A percentile compares a stretch with the other conserved stretches of the same genome.
Conservation (phyloP, 2,888 invertebrate genomes). For the Celastrina argiolus region DNA sequence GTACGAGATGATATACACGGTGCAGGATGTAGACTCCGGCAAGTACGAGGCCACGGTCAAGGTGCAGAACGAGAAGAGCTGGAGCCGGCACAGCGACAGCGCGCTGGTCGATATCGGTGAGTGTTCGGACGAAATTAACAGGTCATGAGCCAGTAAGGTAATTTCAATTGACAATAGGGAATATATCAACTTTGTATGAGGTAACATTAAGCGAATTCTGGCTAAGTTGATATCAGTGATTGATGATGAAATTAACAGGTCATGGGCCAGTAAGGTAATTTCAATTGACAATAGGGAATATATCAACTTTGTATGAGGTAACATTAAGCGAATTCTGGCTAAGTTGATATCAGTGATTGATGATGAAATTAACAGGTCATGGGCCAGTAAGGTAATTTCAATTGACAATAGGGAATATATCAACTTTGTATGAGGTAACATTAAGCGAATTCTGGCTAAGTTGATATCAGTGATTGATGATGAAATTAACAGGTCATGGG, state of each 20-base stretch:
- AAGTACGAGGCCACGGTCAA: conserved; percentile 53
- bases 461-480: conserved; percentile 51
- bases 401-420: too few relatives aligned
- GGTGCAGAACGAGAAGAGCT: conserved; percentile 54
- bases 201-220: too few relatives aligned
- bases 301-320: too few relatives aligned
- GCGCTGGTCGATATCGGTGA: conserved; percentile 51
- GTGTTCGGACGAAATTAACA: conserved; percentile 23
- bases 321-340: too few relatives aligned
- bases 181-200: too few relatives aligned
- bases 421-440: too few relatives aligned
- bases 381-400: neutral
- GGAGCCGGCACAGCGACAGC: conserved; percentile 47
- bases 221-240: conserved; percentile 58
- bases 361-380: neutral
- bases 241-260: neutral
- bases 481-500: neutral
- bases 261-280: neutral
- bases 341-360: conserved; percentile 53
- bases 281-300: too few relatives aligned
- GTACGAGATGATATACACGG: conserved; percentile 45
- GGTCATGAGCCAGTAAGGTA: neutral
- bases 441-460: too few relatives aligned
- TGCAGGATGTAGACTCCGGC: conserved; percentile 47
- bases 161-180: too few relatives aligned